These are phyloP conservation scores for Magallana ariakensis DNA, from an alignment of 1,140 invertebrate genomes.

Conservation along the genomic window DNA sequence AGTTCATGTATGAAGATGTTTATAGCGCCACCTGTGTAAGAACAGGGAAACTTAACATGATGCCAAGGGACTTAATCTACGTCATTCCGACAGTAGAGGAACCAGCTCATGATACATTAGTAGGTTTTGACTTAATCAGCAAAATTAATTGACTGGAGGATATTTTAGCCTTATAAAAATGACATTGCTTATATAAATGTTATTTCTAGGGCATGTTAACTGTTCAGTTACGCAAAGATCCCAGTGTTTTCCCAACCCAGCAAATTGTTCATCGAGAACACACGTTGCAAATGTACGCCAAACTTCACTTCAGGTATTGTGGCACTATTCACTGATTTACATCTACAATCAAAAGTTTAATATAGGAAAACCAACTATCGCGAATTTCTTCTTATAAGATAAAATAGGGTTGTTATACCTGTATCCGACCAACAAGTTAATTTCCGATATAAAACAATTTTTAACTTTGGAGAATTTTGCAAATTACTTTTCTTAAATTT, in stretches of 20 bases:
- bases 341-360: no score
- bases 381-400: no score
- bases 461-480: no score
- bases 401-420: no score
- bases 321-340: neutral
- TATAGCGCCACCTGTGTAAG: slow-evolving; percentile 63
- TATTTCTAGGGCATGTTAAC: slow-evolving; percentile 59
- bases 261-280: slow-evolving; percentile 47
- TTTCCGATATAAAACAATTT: no score
- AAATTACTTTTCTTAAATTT: no score
- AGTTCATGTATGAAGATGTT: slow-evolving; percentile 58
- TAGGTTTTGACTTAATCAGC: slow-evolving; percentile 41
- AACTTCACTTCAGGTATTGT: slow-evolving; percentile 63
- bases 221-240: slow-evolving; percentile 63
- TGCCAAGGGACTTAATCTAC: slow-evolving; percentile 67
- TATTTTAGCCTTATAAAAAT: no score
- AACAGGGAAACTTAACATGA: slow-evolving; percentile 58
- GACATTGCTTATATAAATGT: no score
- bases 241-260: slow-evolving; percentile 47
- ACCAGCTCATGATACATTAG: slow-evolving; percentile 63
- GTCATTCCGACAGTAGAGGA: slow-evolving; percentile 62
- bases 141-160: neutral
- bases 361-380: no score
- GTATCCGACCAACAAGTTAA: no score
- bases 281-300: slow-evolving; percentile 60